phyloP scores from a whole-genome alignment of 2,113 vertebrate species.

The Anarrhichthys ocellatus region DNA sequence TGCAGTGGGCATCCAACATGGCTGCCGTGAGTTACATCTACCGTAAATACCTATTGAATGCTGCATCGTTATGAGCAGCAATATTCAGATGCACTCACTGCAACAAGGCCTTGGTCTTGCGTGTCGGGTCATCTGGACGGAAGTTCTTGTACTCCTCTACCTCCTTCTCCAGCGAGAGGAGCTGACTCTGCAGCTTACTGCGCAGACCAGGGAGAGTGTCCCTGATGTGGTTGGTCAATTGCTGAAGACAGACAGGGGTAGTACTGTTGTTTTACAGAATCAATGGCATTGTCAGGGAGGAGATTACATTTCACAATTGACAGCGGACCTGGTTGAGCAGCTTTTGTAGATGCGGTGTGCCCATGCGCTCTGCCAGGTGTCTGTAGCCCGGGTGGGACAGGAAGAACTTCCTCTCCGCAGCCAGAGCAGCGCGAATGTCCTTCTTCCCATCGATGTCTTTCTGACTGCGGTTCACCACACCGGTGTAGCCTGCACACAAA shows the following conservation, averaged over 20 bases:
- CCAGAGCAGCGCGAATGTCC: slow-evolving; percentile 92
- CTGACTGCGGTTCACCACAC: slow-evolving; percentile 97
- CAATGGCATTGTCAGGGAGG: not conserved
- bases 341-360: slow-evolving; percentile 93
- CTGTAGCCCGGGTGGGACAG: slow-evolving; percentile 94
- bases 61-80: too few species aligned
- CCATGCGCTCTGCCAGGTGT: slow-evolving; percentile 97
- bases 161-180: slow-evolving; percentile 96
- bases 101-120: slow-evolving; percentile 96
- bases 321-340: slow-evolving; percentile 92
- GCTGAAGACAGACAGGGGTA: slow-evolving; percentile 76
- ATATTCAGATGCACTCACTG: slow-evolving; percentile 85
- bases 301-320: not conserved
- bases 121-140: slow-evolving; percentile 93
- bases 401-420: slow-evolving; percentile 96
- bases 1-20: too few species aligned
- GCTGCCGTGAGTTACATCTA: too few species aligned
- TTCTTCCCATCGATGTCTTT: slow-evolving; percentile 98
- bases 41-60: too few species aligned
- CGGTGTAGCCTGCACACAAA: slow-evolving; percentile 89
- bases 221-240: slow-evolving; percentile 98
- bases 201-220: slow-evolving; percentile 93
- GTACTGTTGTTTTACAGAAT: not conserved
- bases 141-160: slow-evolving; percentile 98
- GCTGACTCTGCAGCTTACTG: slow-evolving; percentile 96